A percentile compares a stretch with the other conserved stretches of the same genome.
Conservation (phyloP, 2,888 invertebrate genomes). For the Pseudococcus viburni region DNA sequence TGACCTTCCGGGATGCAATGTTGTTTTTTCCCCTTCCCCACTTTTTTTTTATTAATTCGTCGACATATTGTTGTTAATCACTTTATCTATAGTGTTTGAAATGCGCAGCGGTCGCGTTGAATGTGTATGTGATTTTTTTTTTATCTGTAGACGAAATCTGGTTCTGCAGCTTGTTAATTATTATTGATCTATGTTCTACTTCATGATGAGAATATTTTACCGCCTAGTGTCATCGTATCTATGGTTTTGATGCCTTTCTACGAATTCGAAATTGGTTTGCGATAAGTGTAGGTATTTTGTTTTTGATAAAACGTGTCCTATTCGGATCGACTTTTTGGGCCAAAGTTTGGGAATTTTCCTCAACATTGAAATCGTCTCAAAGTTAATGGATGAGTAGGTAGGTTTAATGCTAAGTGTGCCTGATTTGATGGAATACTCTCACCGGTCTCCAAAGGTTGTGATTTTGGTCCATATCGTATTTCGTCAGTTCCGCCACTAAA, state of each 20-base stretch:
- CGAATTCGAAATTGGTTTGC: not conserved
- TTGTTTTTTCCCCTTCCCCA: not conserved
- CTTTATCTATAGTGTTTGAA: not conserved
- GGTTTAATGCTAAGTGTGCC: not conserved
- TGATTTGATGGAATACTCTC: not conserved
- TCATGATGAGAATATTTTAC: slow-evolving; percentile 33
- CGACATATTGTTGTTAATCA: slow-evolving; percentile 41
- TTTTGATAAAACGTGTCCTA: not conserved
- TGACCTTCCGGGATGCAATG: slow-evolving; percentile 40
- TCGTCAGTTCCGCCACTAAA: slow-evolving; percentile 16
- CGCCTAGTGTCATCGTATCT: slow-evolving; percentile 33
- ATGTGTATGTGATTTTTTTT: not conserved
- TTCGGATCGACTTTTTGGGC: not conserved
- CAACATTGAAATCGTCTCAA: not conserved
- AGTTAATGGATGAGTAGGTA: not conserved
- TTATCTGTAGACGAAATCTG: slow-evolving; percentile 6
- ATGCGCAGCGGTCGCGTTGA: not conserved
- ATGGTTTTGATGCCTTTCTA: not conserved
- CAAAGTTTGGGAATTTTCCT: not conserved
- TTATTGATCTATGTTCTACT: slow-evolving; percentile 47
- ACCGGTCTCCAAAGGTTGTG: not conserved
- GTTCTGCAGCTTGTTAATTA: slow-evolving; percentile 21
- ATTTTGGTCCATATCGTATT: not conserved
- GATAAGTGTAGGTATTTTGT: too few relatives aligned
- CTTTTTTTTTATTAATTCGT: not conserved